These are phyloP conservation scores for Aleiodes testaceus DNA, from an alignment of 2,888 invertebrate species.

Conservation along the genomic window DNA sequence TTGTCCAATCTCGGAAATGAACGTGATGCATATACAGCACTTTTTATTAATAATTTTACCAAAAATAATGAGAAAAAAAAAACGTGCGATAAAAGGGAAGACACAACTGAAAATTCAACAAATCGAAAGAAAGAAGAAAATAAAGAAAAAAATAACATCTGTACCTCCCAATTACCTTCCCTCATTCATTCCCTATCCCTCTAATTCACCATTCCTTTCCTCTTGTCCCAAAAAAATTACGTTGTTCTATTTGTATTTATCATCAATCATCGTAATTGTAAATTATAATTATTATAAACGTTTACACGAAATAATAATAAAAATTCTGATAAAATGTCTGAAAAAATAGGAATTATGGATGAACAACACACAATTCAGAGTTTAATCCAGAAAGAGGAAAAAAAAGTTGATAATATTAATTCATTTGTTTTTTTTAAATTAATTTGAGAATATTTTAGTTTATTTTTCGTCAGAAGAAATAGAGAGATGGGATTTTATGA, in stretches of 20 bases:
- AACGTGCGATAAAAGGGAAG: conserved; percentile 27
- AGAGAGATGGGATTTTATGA: too few species aligned
- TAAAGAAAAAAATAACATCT: conserved; percentile 48
- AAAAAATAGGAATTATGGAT: conserved; percentile 56
- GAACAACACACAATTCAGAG: conserved; percentile 7
- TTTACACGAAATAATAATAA: conserved; percentile 73
- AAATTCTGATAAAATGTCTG: conserved; percentile 73
- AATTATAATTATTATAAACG: conserved; percentile 74
- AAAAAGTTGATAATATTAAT: background rate
- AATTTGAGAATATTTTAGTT: too few species aligned
- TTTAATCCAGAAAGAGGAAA: conserved; percentile 16
- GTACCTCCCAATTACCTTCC: conserved; percentile 48
- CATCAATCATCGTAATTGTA: conserved; percentile 73
- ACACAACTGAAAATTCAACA: conserved; percentile 26
- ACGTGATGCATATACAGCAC: too few species aligned
- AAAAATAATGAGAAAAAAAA: conserved; percentile 14
- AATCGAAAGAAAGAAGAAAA: conserved; percentile 16
- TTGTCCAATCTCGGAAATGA: too few species aligned
- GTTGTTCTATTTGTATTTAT: conserved; percentile 73
- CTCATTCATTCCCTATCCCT: conserved; percentile 50
- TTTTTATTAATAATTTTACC: conserved; percentile 1
- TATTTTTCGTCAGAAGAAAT: too few species aligned
- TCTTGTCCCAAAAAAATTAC: conserved; percentile 60
- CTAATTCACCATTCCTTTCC: conserved; percentile 50
- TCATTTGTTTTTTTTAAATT: too few species aligned